These are phyloP conservation scores for Porites australiensis DNA, from an alignment of 64 coral and sea anemone genomes.

Conservation along the genomic window DNA sequence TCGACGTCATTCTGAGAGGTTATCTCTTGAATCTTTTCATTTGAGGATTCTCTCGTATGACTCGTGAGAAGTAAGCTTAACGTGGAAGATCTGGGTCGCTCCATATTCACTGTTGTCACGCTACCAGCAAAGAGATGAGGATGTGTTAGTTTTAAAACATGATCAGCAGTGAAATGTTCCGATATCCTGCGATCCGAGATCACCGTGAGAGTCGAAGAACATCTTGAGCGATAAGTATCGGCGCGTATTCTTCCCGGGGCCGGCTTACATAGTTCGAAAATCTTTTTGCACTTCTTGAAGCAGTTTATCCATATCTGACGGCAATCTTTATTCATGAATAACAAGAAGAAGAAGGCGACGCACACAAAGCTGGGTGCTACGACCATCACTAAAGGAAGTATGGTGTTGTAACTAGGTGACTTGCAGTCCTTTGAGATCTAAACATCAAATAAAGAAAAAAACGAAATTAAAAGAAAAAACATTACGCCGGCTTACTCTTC, in stretches of 20 bases:
- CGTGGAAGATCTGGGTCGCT: background rate
- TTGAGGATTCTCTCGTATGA: background rate
- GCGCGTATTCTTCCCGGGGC: background rate
- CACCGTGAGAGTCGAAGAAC: conserved; percentile 80
- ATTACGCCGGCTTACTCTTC: too few relatives aligned
- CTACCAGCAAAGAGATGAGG: background rate
- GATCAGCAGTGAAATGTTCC: conserved; percentile 20
- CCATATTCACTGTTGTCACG: background rate
- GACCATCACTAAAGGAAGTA: conserved; percentile 33
- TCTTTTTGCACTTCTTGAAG: conserved; percentile 33
- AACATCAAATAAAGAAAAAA: background rate
- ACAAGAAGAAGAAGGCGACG: conserved; percentile 79
- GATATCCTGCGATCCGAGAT: conserved; percentile 53
- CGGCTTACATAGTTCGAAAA: conserved; percentile 2
- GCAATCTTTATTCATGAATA: conserved; percentile 96
- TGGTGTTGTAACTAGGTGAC: conserved; percentile 42
- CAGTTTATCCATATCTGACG: conserved; percentile 76
- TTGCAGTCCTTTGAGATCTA: conserved; percentile 56
- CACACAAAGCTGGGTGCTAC: conserved; percentile 81
- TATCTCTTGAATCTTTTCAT: conserved; percentile 1
- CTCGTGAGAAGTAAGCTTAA: background rate
- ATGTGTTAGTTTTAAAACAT: background rate
- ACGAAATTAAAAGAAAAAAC: background rate
- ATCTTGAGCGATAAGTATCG: conserved; percentile 65
- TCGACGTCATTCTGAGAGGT: background rate